These are phyloP conservation scores for Habropoda laboriosa DNA, from an alignment of 1,140 invertebrate genomes.

Conservation along the genomic window DNA sequence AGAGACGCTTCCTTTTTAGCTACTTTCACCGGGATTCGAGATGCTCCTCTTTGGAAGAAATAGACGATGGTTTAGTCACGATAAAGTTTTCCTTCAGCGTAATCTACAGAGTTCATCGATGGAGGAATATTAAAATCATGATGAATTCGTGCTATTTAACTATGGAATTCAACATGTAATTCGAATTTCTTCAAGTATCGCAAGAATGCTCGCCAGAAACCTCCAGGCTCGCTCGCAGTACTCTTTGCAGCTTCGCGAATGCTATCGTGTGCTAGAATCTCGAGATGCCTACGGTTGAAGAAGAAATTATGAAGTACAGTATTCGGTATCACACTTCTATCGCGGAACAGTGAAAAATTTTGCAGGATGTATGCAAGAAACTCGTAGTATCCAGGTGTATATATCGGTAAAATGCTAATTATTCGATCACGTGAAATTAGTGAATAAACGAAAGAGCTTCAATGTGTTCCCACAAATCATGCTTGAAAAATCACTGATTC, in stretches of 20 bases:
- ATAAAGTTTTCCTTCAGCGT: no score
- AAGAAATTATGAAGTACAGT: conserved; percentile 6
- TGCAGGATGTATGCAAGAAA: not conserved
- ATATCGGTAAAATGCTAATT: not conserved
- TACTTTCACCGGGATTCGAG: not conserved
- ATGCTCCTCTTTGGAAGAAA: no score
- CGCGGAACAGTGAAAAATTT: not conserved
- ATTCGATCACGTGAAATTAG: not conserved
- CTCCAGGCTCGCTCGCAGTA: not conserved
- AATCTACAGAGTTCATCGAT: no score
- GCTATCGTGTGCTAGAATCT: conserved; percentile 11
- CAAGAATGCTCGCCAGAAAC: not conserved
- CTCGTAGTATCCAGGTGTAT: not conserved
- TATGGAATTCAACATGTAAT: not conserved
- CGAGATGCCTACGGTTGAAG: not conserved
- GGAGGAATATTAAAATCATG: not conserved
- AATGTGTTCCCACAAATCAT: no score
- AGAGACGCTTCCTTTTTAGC: not conserved
- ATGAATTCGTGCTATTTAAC: not conserved
- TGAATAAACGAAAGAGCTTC: no score
- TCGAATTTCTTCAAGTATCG: not conserved
- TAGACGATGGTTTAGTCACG: no score
- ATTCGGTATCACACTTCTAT: not conserved
- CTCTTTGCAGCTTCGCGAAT: conserved; percentile 1
- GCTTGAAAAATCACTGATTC: no score